phyloP scores from a whole-genome alignment of 1,140 invertebrate genomes.

The Drosophila seguyi region DNA sequence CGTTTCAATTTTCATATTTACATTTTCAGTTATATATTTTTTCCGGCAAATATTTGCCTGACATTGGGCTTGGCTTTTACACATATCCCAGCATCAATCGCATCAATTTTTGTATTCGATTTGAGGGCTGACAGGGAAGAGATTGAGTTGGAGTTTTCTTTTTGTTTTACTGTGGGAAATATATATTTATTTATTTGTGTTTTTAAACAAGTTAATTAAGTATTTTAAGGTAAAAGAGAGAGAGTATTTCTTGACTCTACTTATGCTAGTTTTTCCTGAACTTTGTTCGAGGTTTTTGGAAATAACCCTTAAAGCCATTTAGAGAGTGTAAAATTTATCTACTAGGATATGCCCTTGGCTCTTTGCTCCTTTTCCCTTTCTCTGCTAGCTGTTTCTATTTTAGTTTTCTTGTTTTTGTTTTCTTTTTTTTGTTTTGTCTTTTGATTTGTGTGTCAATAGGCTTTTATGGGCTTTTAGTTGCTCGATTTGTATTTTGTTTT shows the following conservation, averaged over 20 bases:
- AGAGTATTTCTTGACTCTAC: not conserved
- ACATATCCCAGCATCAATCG: constrained; percentile 43
- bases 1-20: constrained; percentile 65
- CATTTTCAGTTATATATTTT: constrained; percentile 74
- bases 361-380: not conserved
- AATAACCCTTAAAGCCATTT: constrained; percentile 29
- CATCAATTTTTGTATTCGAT: constrained; percentile 60
- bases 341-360: not conserved
- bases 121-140: constrained; percentile 35
- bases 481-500: constrained; percentile 35
- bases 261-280: not conserved
- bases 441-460: constrained; percentile 73
- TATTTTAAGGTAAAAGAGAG: not conserved
- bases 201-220: not conserved
- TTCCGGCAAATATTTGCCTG: constrained; percentile 65
- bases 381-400: no score
- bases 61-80: constrained; percentile 28
- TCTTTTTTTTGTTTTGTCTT: no score
- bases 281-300: not conserved
- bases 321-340: constrained; percentile 17
- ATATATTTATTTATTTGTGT: not conserved
- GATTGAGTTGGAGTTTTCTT: constrained; percentile 1
- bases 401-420: no score
- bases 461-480: constrained; percentile 72
- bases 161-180: not conserved